Conservation (phyloP, 2,113 vertebrate genomes). For the Illadopsis cleaveri region DNA sequence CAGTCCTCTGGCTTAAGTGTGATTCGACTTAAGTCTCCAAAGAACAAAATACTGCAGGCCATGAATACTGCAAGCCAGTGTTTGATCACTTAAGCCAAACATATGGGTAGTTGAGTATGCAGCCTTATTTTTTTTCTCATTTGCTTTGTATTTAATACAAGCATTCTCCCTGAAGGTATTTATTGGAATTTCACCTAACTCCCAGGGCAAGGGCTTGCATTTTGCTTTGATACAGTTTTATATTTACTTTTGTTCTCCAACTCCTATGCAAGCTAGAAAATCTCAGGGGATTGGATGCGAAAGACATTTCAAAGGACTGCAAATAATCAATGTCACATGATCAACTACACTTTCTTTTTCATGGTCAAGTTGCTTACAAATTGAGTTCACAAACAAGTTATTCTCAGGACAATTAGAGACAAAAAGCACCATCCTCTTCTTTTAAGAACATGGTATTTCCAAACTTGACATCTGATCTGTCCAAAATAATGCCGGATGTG, state of each 20-base stretch:
- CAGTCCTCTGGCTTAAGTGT: background rate
- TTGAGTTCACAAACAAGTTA: background rate
- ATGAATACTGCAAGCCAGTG: background rate
- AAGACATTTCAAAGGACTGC: background rate
- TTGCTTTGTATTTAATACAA: background rate
- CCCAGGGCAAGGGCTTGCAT: background rate
- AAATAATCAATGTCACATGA: background rate
- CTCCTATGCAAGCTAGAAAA: background rate
- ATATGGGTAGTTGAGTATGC: background rate
- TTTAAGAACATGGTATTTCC: background rate
- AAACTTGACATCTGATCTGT: background rate
- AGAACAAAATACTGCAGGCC: background rate
- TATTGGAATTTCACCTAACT: background rate
- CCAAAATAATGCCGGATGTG: background rate
- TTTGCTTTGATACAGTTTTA: background rate
- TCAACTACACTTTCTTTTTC: background rate
- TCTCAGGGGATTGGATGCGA: background rate
- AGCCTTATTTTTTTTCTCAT: background rate
- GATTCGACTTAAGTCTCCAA: background rate
- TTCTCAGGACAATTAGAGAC: background rate
- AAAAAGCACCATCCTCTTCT: background rate
- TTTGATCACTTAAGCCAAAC: background rate
- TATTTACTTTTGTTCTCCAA: background rate
- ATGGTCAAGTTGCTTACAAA: background rate
- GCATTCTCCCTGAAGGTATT: background rate